Base-by-base conservation (phyloP, 2,888 invertebrate species). In the Suillia variegata region DNA sequence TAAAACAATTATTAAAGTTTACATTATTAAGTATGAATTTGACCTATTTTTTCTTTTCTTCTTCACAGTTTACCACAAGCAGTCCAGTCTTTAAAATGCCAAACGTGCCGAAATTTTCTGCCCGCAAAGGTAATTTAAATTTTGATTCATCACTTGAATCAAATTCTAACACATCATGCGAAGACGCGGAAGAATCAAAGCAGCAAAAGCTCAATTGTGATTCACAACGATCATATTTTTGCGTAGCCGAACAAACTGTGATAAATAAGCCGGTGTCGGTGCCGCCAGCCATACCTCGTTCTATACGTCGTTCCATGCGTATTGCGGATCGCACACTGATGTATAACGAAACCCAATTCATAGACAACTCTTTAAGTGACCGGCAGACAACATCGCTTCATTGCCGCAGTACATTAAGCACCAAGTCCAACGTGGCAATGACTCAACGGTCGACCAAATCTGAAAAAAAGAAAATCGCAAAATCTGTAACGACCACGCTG, bases 21-120 rank as follows among this genome's bases (percentile, higher is more conserved):
- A n/a, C n/a, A n/a, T n/a, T n/a, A n/a, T n/a, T n/a, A n/a, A n/a
- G n/a, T n/a, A n/a, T n/a, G n/a, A n/a, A n/a, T n/a, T n/a, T n/a
- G n/a, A n/a, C n/a, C n/a, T n/a, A n/a, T n/a, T n/a, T n/a, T n/a
- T n/a, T n/a, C n/a, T n/a, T n/a, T n/a, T n/a, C n/a, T n/a, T n/a
- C n/a, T n/a, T n/a, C n/a, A 20, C 48, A 67, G 67, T 67, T 67
- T 12, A 26, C 34, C 21, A 59, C 51, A 31, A 62, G 53, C 26
- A 67, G 63, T 58, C 58, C 63, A 1, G 58, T 59, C 47, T 68
- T 68, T 22, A 68, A 67, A 59, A 51, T 62, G 24, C 68, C 68
- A 8, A 24, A 58, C 10, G 18, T 20, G 49, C n/a, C 62, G 62
- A 12, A n/a, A n/a, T n/a, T n/a, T n/a, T n/a, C n/a, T n/a, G n/a